Conservation (phyloP, 2,797 vertebrate genomes). For the Taenioides sp. region DNA sequence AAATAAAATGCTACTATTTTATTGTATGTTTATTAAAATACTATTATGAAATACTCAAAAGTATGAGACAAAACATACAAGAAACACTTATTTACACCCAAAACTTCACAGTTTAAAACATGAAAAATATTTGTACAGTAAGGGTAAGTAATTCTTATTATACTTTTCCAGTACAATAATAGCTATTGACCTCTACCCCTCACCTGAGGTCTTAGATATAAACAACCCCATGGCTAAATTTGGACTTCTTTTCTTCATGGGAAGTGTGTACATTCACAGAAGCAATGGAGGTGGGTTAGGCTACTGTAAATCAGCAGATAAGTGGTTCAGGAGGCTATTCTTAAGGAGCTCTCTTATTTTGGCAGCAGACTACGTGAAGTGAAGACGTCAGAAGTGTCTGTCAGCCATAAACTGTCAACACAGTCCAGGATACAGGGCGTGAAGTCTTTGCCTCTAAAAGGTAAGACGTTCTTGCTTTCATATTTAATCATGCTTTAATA, state of each 20-base stretch:
- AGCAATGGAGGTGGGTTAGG: constrained; percentile 24
- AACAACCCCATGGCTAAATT: background rate
- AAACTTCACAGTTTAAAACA: no score
- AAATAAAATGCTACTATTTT: background rate
- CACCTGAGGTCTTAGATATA: background rate
- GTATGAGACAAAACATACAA: background rate
- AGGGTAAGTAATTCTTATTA: background rate
- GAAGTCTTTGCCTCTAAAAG: constrained; percentile 13
- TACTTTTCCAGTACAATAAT: background rate
- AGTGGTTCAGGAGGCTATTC: constrained; percentile 51
- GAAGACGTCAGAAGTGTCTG: background rate
- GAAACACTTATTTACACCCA: no score
- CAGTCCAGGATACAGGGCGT: constrained; percentile 13
- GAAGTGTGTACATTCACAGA: background rate
- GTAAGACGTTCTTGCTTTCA: constrained; percentile 12
- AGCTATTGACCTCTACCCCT: background rate
- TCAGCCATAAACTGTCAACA: background rate
- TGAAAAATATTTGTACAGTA: background rate
- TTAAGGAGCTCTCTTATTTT: constrained; percentile 23
- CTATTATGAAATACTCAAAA: background rate
- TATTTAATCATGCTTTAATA: background rate
- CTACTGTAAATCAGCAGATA: constrained; percentile 55
- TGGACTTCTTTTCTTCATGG: background rate
- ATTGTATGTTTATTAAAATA: background rate
- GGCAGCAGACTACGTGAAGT: background rate